Evolutionary conservation across 37 sponge, comb jelly and placozoan genomes (phyloP), one percentile per base, ranked within the genome.

Genomic region (Diacarnus erythraeanus): DNA sequence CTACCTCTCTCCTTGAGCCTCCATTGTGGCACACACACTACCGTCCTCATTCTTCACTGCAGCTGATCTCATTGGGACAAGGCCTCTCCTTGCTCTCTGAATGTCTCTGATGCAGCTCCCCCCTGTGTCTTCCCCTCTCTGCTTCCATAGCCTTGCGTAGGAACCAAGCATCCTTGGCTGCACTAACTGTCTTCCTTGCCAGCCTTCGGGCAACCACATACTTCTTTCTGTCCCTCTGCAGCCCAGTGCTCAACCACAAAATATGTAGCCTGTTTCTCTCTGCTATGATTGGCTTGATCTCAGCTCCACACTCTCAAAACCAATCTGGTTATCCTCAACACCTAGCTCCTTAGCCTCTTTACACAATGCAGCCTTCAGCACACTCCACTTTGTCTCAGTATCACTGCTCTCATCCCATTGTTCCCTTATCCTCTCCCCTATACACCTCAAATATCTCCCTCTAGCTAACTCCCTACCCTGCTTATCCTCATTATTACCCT

Each of bases 91-190:
- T 35, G 9, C 71, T 23, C 35, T 17, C 75, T 74, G 75, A 15
- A 74, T 42, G 29, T 72, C 81, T n/a, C 60, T 71, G 26, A 81
- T 71, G 60, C 73, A 81, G 30, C n/a, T 64, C 65, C n/a, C 75
- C 75, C 3, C 51, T 57, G n/a, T 12, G 12, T 20, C 57, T 42
- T 23, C 30, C 54, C 64, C 25, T 35, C 38, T 35, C 39, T 80
- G 64, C 20, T 63, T 71, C 42, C 64, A 69, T 3, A 27, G 33
- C 26, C 38, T 58, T 61, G 26, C 57, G 10, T 9, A 25, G 51
- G 57, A 25, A 74, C 37, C 26, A 47, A 30, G 30, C 57, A 29
- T 34, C 57, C 38, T 70, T 30, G 22, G 21, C 40, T 41, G 9
- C 71, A 6, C 75, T 74, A 57, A 15, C 23, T 12, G 57, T 58